Conservation (phyloP, 2,888 invertebrate species). For the Dyspetes luteomarginatus region DNA sequence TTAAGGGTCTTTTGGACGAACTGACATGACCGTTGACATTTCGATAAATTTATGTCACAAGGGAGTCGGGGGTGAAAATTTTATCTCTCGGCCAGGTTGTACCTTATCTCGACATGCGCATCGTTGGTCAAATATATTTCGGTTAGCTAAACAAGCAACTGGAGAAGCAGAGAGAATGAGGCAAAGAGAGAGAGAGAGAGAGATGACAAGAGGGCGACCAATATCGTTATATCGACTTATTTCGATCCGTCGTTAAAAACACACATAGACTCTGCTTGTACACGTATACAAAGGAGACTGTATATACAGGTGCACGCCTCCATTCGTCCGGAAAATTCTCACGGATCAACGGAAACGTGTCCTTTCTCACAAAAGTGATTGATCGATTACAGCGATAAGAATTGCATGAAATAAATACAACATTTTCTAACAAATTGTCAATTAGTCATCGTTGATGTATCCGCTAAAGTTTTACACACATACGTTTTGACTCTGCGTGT, state of each 20-base stretch:
- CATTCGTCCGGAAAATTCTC: slow-evolving; percentile 28
- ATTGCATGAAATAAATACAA: slow-evolving; percentile 12
- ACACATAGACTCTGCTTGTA: background rate
- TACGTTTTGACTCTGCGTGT: background rate
- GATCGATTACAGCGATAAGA: slow-evolving; percentile 25
- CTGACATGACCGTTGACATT: slow-evolving; percentile 1
- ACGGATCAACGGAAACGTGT: slow-evolving; percentile 35
- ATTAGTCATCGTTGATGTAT: slow-evolving; percentile 3
- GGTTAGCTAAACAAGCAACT: slow-evolving; percentile 70
- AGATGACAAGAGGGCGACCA: slow-evolving; percentile 41
- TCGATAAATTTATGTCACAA: slow-evolving; percentile 69
- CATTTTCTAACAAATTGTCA: slow-evolving; percentile 15
- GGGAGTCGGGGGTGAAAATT: slow-evolving; percentile 62
- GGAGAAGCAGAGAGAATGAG: slow-evolving; percentile 5
- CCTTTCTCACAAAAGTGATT: slow-evolving; percentile 37
- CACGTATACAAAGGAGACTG: slow-evolving; percentile 39
- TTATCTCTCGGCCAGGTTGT: slow-evolving; percentile 67
- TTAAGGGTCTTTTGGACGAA: background rate
- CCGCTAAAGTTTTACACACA: background rate
- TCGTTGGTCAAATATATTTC: slow-evolving; percentile 73
- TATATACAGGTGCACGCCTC: slow-evolving; percentile 60
- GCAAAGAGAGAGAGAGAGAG: slow-evolving; percentile 39
- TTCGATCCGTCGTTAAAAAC: slow-evolving; percentile 55
- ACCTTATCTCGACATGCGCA: slow-evolving; percentile 74
- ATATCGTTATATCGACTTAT: slow-evolving; percentile 59